A percentile compares a stretch with the other conserved stretches of the same genome.
Evolutionary conservation across 2,113 vertebrate genomes (phyloP).

Genomic region (Lonchura striata): DNA sequence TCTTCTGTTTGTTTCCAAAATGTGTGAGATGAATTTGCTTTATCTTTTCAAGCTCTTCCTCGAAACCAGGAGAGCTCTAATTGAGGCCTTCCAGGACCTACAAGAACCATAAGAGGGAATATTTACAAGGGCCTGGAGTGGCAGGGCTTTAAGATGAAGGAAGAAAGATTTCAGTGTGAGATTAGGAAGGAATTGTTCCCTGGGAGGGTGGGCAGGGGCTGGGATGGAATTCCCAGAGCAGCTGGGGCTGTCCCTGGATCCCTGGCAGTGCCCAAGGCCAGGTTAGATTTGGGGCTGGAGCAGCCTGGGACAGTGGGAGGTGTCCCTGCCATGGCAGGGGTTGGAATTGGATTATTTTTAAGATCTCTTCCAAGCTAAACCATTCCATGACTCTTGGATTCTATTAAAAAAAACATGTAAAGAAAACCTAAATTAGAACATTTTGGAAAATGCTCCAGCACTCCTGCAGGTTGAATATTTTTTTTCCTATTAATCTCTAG

Average conservation of each 20-base stretch:
- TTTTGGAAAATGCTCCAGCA: neutral
- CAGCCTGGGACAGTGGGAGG: neutral
- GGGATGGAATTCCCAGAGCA: neutral
- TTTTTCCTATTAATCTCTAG: neutral
- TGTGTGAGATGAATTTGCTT: neutral
- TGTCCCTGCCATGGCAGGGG: neutral
- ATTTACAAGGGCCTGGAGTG: neutral
- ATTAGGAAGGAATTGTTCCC: neutral
- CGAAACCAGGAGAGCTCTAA: neutral
- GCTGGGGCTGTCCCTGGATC: neutral
- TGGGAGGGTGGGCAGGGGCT: neutral
- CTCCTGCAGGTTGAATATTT: neutral
- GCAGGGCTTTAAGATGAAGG: neutral
- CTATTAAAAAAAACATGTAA: neutral
- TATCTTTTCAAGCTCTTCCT: neutral
- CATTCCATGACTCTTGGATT: neutral
- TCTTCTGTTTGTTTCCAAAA: neutral
- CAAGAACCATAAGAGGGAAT: neutral
- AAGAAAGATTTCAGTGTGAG: neutral
- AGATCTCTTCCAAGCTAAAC: neutral
- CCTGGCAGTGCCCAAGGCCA: neutral
- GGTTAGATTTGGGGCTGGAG: neutral
- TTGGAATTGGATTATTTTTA: fast-evolving
- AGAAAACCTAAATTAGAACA: neutral
- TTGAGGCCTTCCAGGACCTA: neutral